phyloP scores from a whole-genome alignment of 2,113 vertebrate genomes.

The Uria lomvia region DNA sequence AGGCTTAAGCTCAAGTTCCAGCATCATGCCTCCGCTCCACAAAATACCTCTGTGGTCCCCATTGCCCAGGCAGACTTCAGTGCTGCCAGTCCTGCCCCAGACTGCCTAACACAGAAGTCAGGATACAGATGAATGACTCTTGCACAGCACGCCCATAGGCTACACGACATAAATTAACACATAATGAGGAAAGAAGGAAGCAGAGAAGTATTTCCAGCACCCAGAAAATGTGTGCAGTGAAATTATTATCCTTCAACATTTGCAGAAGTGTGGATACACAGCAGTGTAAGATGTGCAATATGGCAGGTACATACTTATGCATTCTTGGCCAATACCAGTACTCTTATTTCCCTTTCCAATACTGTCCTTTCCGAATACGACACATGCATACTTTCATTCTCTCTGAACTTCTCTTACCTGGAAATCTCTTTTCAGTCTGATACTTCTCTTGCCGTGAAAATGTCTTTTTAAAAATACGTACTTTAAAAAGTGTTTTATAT shows the following conservation, averaged over 20 bases:
- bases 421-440: not conserved
- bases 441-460: not conserved
- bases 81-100: not conserved
- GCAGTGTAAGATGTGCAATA: not conserved
- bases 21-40: not conserved
- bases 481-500: not conserved
- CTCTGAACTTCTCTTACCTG: not conserved
- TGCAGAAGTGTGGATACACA: not conserved
- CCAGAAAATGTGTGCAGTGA: not conserved
- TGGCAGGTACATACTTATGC: not conserved
- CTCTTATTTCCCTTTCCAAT: not conserved
- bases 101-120: not conserved
- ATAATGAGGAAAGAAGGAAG: not conserved
- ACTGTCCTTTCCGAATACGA: rapidly evolving
- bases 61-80: not conserved
- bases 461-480: not conserved
- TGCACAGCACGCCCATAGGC: not conserved
- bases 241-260: not conserved
- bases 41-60: not conserved
- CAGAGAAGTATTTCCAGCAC: not conserved
- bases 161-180: not conserved
- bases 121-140: not conserved
- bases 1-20: not conserved
- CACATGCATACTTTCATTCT: not conserved
- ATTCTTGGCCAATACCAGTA: not conserved